A percentile compares a stretch with the other conserved stretches of the same genome.
phyloP scores from a whole-genome alignment of 2,797 vertebrate genomes.

The Rhadinocentrus ornatus region DNA sequence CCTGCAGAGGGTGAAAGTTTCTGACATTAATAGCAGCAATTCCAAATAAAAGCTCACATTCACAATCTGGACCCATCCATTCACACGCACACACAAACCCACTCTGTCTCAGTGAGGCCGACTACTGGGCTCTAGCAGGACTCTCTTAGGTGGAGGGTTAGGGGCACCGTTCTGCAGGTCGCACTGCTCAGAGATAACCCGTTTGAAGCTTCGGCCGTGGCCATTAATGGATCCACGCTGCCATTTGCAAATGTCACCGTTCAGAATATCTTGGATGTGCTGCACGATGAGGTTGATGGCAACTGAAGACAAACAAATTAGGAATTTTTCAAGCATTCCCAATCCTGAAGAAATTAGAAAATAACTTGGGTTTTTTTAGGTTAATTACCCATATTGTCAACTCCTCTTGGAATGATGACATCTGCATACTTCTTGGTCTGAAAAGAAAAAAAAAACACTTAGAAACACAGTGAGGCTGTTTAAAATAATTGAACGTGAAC shows the following conservation, averaged over 20 bases:
- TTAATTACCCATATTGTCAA: constrained; percentile 96
- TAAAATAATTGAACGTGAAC: neutral
- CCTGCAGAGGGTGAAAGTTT: constrained; percentile 2
- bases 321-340: neutral
- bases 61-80: constrained; percentile 6
- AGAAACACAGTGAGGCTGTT: neutral
- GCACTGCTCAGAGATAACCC: constrained; percentile 83
- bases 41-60: constrained; percentile 17
- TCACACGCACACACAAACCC: neutral
- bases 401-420: constrained; percentile 96
- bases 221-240: constrained; percentile 85
- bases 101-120: constrained; percentile 87
- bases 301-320: constrained; percentile 76
- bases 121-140: constrained; percentile 93
- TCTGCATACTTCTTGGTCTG: constrained; percentile 99
- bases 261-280: constrained; percentile 98
- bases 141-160: constrained; percentile 84
- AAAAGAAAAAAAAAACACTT: constrained; percentile 1
- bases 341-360: neutral
- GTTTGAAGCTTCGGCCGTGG: constrained; percentile 84
- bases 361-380: neutral
- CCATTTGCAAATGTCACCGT: constrained; percentile 94
- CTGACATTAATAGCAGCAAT: constrained; percentile 35
- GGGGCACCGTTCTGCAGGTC: constrained; percentile 69
- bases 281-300: constrained; percentile 98